Evolutionary conservation across 2,888 invertebrate species (phyloP).

Genomic region (Megalurothrips usitatus): DNA sequence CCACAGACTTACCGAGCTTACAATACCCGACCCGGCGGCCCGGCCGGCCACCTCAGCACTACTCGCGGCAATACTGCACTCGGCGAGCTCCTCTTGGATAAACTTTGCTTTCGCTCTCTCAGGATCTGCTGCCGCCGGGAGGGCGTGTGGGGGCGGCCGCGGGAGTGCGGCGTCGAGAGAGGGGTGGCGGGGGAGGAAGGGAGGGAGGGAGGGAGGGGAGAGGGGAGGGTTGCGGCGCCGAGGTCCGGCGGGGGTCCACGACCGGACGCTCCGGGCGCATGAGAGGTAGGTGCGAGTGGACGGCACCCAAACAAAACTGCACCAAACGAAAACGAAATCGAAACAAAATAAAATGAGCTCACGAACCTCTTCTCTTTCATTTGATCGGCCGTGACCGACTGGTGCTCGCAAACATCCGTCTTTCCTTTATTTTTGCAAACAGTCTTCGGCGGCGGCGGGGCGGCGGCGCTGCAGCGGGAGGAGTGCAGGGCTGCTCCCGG

Average conservation of each 20-base stretch:
- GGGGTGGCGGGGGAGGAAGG: not conserved
- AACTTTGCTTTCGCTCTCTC: not conserved
- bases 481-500: not conserved
- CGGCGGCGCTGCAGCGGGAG: not conserved
- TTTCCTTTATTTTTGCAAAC: no score
- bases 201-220: not conserved
- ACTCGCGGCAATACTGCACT: not conserved
- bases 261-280: not conserved
- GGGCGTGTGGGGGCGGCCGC: no score
- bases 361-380: not conserved
- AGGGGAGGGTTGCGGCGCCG: not conserved
- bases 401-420: no score
- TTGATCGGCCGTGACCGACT: not conserved
- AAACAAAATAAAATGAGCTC: not conserved
- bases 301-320: not conserved
- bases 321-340: not conserved
- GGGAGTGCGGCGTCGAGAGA: no score
- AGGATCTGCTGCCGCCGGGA: no score
- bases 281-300: not conserved
- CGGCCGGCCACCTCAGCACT: slow-evolving; percentile 3
- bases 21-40: not conserved
- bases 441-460: not conserved
- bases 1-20: not conserved
- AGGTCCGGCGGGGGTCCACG: no score
- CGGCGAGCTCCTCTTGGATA: not conserved